Conservation (phyloP, 2,113 vertebrate genomes). For the Protobothrops flavoviridis region DNA sequence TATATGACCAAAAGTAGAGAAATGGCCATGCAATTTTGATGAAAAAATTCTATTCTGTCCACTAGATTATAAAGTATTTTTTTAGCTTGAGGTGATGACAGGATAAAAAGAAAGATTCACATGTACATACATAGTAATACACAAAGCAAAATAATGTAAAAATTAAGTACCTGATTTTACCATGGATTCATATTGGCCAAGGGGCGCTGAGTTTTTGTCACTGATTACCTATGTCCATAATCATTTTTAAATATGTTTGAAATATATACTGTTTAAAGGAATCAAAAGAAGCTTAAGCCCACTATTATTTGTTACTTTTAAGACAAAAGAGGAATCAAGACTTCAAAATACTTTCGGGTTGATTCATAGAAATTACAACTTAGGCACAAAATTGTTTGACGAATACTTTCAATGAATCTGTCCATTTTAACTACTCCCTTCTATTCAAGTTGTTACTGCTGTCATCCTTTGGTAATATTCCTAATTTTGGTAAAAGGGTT, state of each 20-base stretch:
- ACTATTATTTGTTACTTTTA: not conserved
- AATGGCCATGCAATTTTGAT: not conserved
- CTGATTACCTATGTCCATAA: not conserved
- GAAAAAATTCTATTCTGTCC: not conserved
- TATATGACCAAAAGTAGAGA: not conserved
- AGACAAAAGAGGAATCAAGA: not conserved
- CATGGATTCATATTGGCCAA: not conserved
- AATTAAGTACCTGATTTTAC: not conserved
- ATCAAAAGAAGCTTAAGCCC: not conserved
- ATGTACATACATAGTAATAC: not conserved
- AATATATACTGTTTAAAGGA: not conserved
- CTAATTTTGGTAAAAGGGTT: constrained; percentile 44
- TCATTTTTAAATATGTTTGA: not conserved
- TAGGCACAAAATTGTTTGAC: constrained; percentile 27
- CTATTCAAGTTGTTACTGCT: constrained; percentile 43
- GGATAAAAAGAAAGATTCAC: not conserved
- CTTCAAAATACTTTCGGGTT: not conserved
- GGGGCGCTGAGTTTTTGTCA: not conserved
- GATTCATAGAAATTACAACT: not conserved
- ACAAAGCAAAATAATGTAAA: not conserved
- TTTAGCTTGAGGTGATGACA: not conserved
- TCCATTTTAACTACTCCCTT: constrained; percentile 30
- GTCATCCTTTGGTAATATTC: constrained; percentile 49
- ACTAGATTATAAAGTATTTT: not conserved
- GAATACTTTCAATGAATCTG: constrained; percentile 1